Conservation (phyloP, 2,888 invertebrate species). For the Plagodis pulveraria region DNA sequence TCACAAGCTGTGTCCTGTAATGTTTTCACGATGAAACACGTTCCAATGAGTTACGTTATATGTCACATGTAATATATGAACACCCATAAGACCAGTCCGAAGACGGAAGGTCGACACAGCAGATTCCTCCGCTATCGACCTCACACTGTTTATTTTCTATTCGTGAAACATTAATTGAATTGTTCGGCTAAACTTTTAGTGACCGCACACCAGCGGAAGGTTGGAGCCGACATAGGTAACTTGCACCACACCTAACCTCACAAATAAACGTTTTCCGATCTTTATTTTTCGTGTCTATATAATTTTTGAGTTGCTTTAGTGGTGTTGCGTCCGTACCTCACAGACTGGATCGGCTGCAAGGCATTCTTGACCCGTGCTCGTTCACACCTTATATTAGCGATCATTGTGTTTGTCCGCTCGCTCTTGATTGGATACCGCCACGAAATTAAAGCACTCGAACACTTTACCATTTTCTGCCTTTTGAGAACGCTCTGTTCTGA, state of each 20-base stretch:
- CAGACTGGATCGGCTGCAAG: constrained; percentile 83
- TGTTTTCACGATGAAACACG: constrained; percentile 61
- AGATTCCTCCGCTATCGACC: constrained; percentile 51
- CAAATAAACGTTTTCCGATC: constrained; percentile 82
- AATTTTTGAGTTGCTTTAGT: constrained; percentile 85
- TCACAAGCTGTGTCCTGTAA: constrained; percentile 66
- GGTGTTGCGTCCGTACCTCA: constrained; percentile 84
- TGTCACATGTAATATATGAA: constrained; percentile 59
- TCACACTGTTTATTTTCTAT: constrained; percentile 68
- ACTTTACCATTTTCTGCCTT: constrained; percentile 79
- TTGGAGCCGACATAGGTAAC: constrained; percentile 89
- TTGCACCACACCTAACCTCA: constrained; percentile 84
- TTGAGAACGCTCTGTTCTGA: constrained; percentile 76
- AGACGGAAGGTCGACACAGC: constrained; percentile 63
- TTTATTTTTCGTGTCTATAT: constrained; percentile 83
- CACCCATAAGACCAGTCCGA: constrained; percentile 55
- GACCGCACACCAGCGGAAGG: constrained; percentile 89
- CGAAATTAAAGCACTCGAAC: constrained; percentile 74
- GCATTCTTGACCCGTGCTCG: constrained; percentile 83
- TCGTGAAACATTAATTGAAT: constrained; percentile 79
- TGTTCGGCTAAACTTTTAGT: constrained; percentile 86
- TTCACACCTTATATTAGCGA: constrained; percentile 79
- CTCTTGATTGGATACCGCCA: constrained; percentile 76
- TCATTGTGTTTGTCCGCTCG: constrained; percentile 84
- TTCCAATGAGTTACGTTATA: constrained; percentile 48